Evolutionary conservation across 1,140 invertebrate species (phyloP).

Genomic region (Metaphire vulgaris): DNA sequence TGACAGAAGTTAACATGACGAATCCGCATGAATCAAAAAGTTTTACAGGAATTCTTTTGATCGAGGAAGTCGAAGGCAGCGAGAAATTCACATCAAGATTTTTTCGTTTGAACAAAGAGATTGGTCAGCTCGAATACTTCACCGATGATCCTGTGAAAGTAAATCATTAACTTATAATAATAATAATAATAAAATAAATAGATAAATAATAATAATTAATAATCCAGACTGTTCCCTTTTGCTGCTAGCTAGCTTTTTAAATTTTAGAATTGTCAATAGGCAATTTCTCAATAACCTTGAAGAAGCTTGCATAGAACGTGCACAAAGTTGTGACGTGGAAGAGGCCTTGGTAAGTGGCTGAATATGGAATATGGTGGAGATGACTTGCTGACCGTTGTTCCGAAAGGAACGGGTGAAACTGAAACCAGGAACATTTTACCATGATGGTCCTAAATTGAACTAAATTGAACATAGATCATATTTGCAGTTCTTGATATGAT

Average conservation of each 20-base stretch:
- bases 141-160: background rate
- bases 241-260: background rate
- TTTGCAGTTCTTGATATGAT: too few species aligned
- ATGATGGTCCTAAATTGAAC: too few species aligned
- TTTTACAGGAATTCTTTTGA: background rate
- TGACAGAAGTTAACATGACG: too few species aligned
- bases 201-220: background rate
- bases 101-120: background rate
- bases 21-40: background rate
- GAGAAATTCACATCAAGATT: background rate
- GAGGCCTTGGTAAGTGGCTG: too few species aligned
- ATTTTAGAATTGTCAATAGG: too few species aligned
- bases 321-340: background rate
- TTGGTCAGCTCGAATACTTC: background rate
- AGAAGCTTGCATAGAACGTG: background rate
- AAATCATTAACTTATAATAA: background rate
- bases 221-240: background rate
- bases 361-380: too few species aligned
- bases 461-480: too few species aligned
- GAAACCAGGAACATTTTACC: too few species aligned
- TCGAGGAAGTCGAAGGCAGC: background rate
- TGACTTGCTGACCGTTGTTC: too few species aligned
- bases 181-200: background rate
- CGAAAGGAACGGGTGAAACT: too few species aligned
- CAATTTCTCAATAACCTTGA: too few species aligned